Conservation (phyloP, 1,140 invertebrate genomes). For the Hylaeus volcanicus region DNA sequence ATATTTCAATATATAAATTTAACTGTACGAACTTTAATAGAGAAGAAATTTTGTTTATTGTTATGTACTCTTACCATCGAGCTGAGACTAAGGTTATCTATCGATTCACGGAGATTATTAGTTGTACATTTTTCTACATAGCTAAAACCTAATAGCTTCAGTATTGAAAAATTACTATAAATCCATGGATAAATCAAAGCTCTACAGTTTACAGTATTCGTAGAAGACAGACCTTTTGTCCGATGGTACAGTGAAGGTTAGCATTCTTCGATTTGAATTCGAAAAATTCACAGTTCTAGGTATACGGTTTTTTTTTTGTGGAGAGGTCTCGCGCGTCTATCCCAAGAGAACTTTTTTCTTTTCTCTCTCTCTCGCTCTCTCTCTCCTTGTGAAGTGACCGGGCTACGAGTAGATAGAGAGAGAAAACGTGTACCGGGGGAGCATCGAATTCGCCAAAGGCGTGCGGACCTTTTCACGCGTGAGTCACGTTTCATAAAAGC, state of each 20-base stretch:
- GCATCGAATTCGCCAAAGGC: slow-evolving; percentile 57
- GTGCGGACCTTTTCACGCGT: slow-evolving; percentile 73
- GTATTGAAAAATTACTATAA: background rate
- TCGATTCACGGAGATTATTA: too few species aligned
- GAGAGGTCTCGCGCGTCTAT: background rate
- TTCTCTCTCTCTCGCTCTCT: background rate
- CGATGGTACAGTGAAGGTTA: too few species aligned
- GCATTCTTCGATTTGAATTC: background rate
- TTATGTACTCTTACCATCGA: too few species aligned
- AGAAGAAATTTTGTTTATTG: too few species aligned
- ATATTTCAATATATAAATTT: background rate
- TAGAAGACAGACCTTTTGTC: too few species aligned
- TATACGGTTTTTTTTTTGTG: background rate
- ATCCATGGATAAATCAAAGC: too few species aligned
- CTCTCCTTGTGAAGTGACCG: background rate
- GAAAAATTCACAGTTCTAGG: too few species aligned
- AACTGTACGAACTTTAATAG: too few species aligned
- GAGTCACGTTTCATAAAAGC: slow-evolving; percentile 78
- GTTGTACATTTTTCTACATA: background rate
- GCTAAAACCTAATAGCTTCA: background rate
- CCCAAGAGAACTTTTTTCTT: background rate
- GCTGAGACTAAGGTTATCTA: too few species aligned
- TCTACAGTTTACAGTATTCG: too few species aligned
- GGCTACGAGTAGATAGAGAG: too few species aligned
- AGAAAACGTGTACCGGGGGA: slow-evolving; percentile 11